Evolutionary conservation across 2,888 invertebrate species (phyloP), one percentile per base, ranked within the genome.

Genomic region (Tricholauxania praeusta): DNA sequence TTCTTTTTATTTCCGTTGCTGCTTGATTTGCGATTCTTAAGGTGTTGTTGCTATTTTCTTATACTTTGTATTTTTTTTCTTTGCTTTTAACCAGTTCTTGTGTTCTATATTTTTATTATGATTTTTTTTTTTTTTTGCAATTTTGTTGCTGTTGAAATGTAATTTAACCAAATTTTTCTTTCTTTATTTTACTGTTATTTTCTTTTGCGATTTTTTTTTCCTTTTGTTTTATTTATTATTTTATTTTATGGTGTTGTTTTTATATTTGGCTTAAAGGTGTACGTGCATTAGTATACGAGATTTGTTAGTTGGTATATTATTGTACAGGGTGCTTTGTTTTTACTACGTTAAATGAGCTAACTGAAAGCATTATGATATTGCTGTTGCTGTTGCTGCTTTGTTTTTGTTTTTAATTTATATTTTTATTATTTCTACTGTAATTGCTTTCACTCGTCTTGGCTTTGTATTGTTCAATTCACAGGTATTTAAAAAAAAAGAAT

Each of bases 1-100:
- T 32, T 53, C 28, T 49, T 19, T 53, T 67, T 19, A 12, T 62
- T 47, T 55, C 14, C 12, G 12, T 57, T 28, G 57, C 57, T 57
- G 22, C 28, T 55, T n/a, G 32, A 28, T 55, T 66, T 10, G 19
- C 22, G 19, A 22, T n/a, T 55, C 12, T 48, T 39, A 48, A 66
- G 72, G 62, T 70, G 59, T 64, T 70, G 59, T 67, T 67, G 62
- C 60, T 12, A 32, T 51, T 65, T 15, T 57, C 39, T 71, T 55
- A 64, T 57, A 71, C 48, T 73, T 55, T n/a, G 51, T 63, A 62
- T 63, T 63, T 8, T 48, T 28, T 67, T 47, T 70, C 19, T 19
- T 55, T n/a, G 3, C 8, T 17, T 14, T 53, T 17, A 55, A 17
- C 22, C 22, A 17, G 19, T 55, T 39, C 39, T 39, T 39, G 39